Base-by-base conservation (phyloP, 1,140 invertebrate genomes). In the Platorchestia sp. region DNA sequence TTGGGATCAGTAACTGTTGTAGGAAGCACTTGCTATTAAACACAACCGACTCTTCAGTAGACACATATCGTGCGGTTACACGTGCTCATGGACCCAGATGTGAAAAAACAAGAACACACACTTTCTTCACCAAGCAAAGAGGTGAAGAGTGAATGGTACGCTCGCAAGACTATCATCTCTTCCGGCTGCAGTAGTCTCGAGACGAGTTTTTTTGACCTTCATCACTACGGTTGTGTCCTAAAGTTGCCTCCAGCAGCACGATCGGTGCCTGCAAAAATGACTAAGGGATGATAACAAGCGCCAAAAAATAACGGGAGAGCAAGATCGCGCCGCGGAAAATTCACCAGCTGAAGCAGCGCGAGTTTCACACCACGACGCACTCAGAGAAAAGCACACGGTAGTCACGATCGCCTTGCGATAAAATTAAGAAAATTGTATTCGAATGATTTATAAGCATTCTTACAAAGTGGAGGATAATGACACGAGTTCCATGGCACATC, bases 131-230 rank as follows among this genome's bases (percentile, higher is more conserved):
- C 59, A 75, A 75, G 59, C 27, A 75, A 1, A 36, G 59, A 10
- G 36, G 59, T 27, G 14, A 22, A 1, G 36, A 75, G 59, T 75
- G 59, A 75, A 75, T 36, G 59, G 59, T 75, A 51, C 19, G 19
- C 47, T 36, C 36, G 59, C 27, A 75, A 75, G 59, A 14, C 10
- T 3, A 89, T 43, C 87, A 89, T 42, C 43, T 89, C 87, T 89
- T 89, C 87, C 87, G 87, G 53, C 53, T 75, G n/a, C 41, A 89
- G 87, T 93, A 47, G 91, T 93, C 91, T 93, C 91, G 44, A 44
- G 91, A 93, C 91, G 47, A 93, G 91, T 93, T 93, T 93, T 22
- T 93, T 93, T 93, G 91, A 93, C 91, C 91, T 93, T 47, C 41
- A 93, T 93, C 43, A 40, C 91, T 45, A 36, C 41, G 40, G 91